Percentiles rank a stretch among this genome's conserved stretches.
phyloP scores from a whole-genome alignment of 2,888 invertebrate genomes.

The Tenthredo amoena region DNA sequence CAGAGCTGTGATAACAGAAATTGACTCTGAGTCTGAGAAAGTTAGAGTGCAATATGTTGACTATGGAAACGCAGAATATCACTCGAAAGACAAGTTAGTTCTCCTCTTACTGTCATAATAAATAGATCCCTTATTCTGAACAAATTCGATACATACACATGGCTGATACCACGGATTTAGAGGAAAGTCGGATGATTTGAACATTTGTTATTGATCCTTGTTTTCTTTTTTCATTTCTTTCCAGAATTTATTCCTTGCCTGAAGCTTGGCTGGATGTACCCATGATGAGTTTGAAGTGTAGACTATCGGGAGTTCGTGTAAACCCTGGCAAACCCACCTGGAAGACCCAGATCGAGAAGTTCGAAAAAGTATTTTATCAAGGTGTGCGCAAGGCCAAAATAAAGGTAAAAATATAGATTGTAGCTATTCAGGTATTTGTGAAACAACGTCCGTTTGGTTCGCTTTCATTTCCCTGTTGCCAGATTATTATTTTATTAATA shows the following conservation, averaged over 20 bases:
- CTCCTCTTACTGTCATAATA: not conserved
- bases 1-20: constrained; percentile 83
- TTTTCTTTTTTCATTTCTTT: constrained; percentile 8
- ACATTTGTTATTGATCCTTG: constrained; percentile 1
- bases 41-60: constrained; percentile 87
- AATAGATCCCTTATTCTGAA: not conserved
- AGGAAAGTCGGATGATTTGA: not conserved
- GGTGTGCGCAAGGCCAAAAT: constrained; percentile 54
- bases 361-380: constrained; percentile 45
- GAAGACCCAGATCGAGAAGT: constrained; percentile 32
- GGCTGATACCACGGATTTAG: not conserved
- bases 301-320: constrained; percentile 60
- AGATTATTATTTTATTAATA: not conserved
- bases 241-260: constrained; percentile 61
- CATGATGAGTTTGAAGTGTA: constrained; percentile 63
- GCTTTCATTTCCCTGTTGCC: not conserved
- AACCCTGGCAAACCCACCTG: not conserved
- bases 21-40: constrained; percentile 69
- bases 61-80: constrained; percentile 84
- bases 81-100: constrained; percentile 45
- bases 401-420: not conserved
- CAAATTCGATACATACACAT: not conserved
- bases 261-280: constrained; percentile 67
- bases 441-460: not conserved
- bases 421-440: not conserved